These are phyloP conservation scores for Lymantria monacha DNA, from an alignment of 2,888 invertebrate species.

Conservation along the genomic window DNA sequence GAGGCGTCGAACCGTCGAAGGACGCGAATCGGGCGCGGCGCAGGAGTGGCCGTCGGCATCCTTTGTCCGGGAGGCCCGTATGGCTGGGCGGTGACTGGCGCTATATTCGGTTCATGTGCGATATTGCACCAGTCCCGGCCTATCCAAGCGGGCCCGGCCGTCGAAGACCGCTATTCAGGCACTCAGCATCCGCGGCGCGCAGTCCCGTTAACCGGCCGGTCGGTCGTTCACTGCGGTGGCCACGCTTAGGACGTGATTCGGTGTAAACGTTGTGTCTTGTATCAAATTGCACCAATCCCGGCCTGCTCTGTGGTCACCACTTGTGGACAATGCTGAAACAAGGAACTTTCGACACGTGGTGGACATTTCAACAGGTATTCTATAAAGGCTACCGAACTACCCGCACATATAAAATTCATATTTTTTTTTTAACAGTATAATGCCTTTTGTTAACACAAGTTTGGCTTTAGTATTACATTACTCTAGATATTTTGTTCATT, in stretches of 20 bases:
- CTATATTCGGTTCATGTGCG: slow-evolving; percentile 75
- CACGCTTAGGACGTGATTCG: slow-evolving; percentile 81
- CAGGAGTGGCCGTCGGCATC: slow-evolving; percentile 57
- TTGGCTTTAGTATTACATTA: slow-evolving; percentile 7
- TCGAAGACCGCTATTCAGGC: slow-evolving; percentile 71
- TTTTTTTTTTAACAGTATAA: not conserved
- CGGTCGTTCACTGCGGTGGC: slow-evolving; percentile 78
- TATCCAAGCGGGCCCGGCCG: slow-evolving; percentile 78
- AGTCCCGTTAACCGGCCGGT: slow-evolving; percentile 75
- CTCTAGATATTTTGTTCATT: not conserved
- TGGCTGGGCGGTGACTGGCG: slow-evolving; percentile 80
- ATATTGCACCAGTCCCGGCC: slow-evolving; percentile 84
- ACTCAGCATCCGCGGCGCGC: slow-evolving; percentile 78
- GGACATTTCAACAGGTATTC: slow-evolving; percentile 41
- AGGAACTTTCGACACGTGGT: slow-evolving; percentile 28
- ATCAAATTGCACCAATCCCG: slow-evolving; percentile 83
- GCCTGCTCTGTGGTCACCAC: slow-evolving; percentile 76
- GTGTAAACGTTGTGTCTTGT: slow-evolving; percentile 76
- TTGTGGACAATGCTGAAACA: slow-evolving; percentile 15
- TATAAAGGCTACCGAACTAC: slow-evolving; percentile 32
- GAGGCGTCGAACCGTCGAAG: slow-evolving; percentile 36
- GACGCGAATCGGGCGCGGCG: slow-evolving; percentile 49
- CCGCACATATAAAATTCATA: slow-evolving; percentile 4
- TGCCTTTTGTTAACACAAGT: slow-evolving; percentile 16
- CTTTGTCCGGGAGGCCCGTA: slow-evolving; percentile 75